Percentiles rank a stretch among this genome's conserved stretches.
These are phyloP conservation scores for Phortica magna DNA, from an alignment of 2,888 invertebrate species.

Conservation along the genomic window DNA sequence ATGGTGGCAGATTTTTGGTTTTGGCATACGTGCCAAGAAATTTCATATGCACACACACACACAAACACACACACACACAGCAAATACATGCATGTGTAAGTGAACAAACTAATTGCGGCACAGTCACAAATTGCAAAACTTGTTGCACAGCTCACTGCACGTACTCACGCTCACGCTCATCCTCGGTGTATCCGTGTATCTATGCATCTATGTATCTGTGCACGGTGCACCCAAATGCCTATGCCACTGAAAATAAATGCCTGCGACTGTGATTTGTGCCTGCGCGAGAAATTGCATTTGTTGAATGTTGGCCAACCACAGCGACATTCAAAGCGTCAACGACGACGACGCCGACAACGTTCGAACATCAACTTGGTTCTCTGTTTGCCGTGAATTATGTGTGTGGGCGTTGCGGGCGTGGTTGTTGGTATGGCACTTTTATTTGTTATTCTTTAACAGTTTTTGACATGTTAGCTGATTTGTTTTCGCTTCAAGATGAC, in stretches of 20 bases:
- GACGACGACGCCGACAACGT: background rate
- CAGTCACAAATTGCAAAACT: constrained; percentile 17
- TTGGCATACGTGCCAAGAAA: constrained; percentile 71
- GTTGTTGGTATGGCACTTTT: background rate
- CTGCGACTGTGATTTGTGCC: constrained; percentile 16
- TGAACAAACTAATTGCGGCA: constrained; percentile 27
- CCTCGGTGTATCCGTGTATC: too few species aligned
- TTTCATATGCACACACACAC: constrained; percentile 48
- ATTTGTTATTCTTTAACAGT: background rate
- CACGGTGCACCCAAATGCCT: background rate
- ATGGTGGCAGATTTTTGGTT: constrained; percentile 51
- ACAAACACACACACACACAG: background rate
- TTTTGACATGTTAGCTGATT: background rate
- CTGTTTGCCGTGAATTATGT: constrained; percentile 18
- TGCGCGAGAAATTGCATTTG: constrained; percentile 20
- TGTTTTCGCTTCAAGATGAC: too few species aligned
- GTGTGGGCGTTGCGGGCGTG: background rate
- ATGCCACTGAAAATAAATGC: background rate
- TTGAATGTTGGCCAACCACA: constrained; percentile 3
- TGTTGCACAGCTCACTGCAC: constrained; percentile 4
- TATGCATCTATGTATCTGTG: background rate
- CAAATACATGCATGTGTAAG: background rate
- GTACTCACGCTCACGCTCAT: background rate
- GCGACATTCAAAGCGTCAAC: background rate
- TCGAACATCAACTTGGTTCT: constrained; percentile 15